Conservation (phyloP, 2,797 vertebrate genomes). For the Anguilla obscura region DNA sequence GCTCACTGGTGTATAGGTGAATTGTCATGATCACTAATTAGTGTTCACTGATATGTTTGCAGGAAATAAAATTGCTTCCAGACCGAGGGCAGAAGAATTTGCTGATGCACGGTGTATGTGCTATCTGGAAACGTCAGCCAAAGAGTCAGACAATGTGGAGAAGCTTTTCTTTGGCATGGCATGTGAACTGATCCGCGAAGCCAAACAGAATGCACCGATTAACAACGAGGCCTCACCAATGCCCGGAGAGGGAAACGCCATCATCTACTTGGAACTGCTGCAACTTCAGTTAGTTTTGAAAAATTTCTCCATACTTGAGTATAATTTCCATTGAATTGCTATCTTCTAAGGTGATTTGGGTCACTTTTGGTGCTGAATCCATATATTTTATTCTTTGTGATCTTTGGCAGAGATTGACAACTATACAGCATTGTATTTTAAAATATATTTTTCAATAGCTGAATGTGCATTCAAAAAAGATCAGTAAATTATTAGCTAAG, state of each 20-base stretch:
- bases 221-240: slow-evolving; percentile 93
- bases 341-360: background rate
- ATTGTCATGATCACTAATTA: background rate
- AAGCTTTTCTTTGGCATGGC: slow-evolving; percentile 98
- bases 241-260: slow-evolving; percentile 95
- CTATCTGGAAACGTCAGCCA: slow-evolving; percentile 97
- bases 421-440: background rate
- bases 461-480: too few relatives aligned
- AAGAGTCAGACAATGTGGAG: slow-evolving; percentile 98
- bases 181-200: slow-evolving; percentile 91
- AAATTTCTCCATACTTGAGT: background rate
- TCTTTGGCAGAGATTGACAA: background rate
- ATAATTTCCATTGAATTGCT: background rate
- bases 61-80: slow-evolving; percentile 98
- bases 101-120: slow-evolving; percentile 95
- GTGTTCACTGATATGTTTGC: slow-evolving; percentile 30
- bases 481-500: too few relatives aligned
- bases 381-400: background rate
- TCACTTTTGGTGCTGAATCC: background rate
- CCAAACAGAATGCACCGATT: slow-evolving; percentile 95
- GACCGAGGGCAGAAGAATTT: slow-evolving; percentile 94
- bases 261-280: slow-evolving; percentile 98
- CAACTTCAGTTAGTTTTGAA: slow-evolving; percentile 83
- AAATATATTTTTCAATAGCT: too few relatives aligned
- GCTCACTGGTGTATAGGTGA: background rate